Conservation (phyloP, 30 jellyfish, hydroid and myxozoan species). For the Turritopsis dohrnii region DNA sequence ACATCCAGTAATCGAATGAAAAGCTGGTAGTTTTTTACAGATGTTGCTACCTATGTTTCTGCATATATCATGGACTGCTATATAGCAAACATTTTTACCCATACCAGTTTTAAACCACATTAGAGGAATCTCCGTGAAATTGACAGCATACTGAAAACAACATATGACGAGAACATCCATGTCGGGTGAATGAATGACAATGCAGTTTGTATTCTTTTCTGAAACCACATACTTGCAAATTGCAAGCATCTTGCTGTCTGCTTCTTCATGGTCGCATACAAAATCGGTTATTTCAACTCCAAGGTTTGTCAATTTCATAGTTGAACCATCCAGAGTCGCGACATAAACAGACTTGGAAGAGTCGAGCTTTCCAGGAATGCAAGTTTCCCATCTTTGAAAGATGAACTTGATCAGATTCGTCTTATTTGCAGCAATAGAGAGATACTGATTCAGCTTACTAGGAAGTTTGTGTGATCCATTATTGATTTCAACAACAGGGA, state of each 20-base stretch:
- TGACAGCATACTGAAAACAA: too few relatives aligned
- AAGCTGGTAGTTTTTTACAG: too few relatives aligned
- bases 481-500: too few relatives aligned
- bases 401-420: neutral
- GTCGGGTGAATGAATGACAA: constrained; percentile 6
- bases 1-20: too few relatives aligned
- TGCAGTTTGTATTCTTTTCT: neutral
- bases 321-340: constrained; percentile 1
- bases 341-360: too few relatives aligned
- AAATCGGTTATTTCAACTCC: neutral
- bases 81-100: too few relatives aligned
- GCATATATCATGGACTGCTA: too few relatives aligned
- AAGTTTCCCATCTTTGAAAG: neutral
- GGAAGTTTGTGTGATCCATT: too few relatives aligned
- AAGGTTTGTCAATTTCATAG: neutral
- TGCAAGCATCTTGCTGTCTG: constrained; percentile 5
- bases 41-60: too few relatives aligned
- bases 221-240: neutral
- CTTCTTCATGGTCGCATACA: neutral
- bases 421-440: constrained; percentile 1
- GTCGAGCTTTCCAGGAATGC: too few relatives aligned
- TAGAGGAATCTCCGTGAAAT: too few relatives aligned
- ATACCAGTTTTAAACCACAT: too few relatives aligned
- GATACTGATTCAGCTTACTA: neutral
- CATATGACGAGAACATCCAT: neutral